Base-by-base conservation (phyloP, 2,113 vertebrate genomes). In the Odontophorus gujanensis region DNA sequence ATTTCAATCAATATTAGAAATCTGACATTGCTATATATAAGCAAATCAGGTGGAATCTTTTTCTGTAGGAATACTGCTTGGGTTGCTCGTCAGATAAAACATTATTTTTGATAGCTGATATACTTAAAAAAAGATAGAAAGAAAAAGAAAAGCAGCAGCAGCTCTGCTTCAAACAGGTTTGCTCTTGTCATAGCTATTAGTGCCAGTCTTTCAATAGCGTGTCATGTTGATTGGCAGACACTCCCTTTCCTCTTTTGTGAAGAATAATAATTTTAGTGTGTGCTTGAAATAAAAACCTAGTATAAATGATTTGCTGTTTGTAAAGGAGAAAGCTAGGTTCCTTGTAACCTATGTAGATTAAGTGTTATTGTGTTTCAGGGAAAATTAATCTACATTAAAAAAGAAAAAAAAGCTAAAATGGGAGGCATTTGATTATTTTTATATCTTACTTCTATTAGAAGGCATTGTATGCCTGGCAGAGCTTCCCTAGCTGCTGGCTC, bases 271-370 rank as follows among this genome's bases (percentile, higher is more conserved):
- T 98, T 99, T 98, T 97, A 97, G 92, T 92, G 95, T 97, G 97
- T 95, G 97, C 97, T 98, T 98, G 97, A 99, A 99, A 99, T 98
- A 98, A 98, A 98, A 98, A 98, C 98, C 98, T 97, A 94, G 97
- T 98, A 98, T 98, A 98, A 98, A 98, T 98, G 97, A 95, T 97
- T 97, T 96, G 94, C 97, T 97, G 97, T 98, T 98, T 98, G 96
- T 97, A 95, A 97, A 96, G 85, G 96, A 95, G 95, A 93, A 96
- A 96, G 75, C 73, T 93, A 94, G 57, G 24, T 94, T 97, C 76
- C 87, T 97, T 95, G 86, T 92, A 97, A 58, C 91, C 48, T 79
- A 71, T 89, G 80, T 67, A 91, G 90, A 93, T 96, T 92, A 91
- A 6, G 47, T 90, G 88, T 93, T 61, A 53, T 69, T 89, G 61